Evolutionary conservation across 2,113 vertebrate genomes (phyloP).

Genomic region (Morone chrysops): DNA sequence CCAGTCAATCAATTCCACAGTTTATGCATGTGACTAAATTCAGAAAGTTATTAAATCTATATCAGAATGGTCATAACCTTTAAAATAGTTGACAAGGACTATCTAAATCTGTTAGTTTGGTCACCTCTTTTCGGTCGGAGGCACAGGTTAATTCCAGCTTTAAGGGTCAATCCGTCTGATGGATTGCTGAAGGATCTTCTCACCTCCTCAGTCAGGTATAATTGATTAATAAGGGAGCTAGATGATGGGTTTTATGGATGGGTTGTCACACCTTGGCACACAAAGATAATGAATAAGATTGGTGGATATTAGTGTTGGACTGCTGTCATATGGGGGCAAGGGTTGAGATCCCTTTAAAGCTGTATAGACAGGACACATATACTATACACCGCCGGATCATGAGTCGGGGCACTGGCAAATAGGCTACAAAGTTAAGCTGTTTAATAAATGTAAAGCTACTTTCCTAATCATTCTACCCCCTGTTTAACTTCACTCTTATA

Average conservation of each 20-base stretch:
- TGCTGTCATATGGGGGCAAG: conserved; percentile 23
- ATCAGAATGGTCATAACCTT: not conserved
- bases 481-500: not conserved
- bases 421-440: not conserved
- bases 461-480: not conserved
- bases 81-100: not conserved
- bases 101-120: not conserved
- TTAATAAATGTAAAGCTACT: conserved; percentile 29
- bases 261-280: conserved; percentile 51
- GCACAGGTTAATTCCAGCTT: not conserved
- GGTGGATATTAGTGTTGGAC: conserved; percentile 7
- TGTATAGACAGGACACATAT: conserved; percentile 5
- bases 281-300: conserved; percentile 52
- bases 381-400: not conserved
- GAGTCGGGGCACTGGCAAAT: not conserved
- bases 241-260: conserved; percentile 44
- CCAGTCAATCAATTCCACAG: too few species aligned
- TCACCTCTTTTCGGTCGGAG: not conserved
- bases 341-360: conserved; percentile 65
- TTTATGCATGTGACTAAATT: not conserved
- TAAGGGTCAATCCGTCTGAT: conserved; percentile 8
- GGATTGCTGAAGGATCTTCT: conserved; percentile 35
- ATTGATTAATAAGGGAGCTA: conserved; percentile 56
- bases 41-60: not conserved
- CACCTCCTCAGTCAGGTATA: conserved; percentile 30